Evolutionary conservation across 1,140 invertebrate species (phyloP).

Genomic region (Zaprionus ornatus): DNA sequence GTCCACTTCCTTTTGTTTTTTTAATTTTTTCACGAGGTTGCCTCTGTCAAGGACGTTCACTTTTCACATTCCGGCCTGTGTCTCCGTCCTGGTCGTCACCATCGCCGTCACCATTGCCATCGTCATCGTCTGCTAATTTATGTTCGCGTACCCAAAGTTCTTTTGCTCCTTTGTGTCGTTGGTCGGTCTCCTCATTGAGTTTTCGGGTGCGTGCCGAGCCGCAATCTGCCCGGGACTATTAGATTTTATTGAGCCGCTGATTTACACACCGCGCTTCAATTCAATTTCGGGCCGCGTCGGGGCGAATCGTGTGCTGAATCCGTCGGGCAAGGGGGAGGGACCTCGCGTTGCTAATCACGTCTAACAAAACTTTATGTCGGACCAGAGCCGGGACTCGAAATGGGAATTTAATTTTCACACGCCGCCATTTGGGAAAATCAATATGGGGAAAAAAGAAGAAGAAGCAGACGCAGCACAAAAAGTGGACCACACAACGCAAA

Average conservation of each 20-base stretch:
- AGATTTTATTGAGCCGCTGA: conserved; percentile 81
- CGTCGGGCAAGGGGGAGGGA: not conserved
- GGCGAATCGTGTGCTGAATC: not conserved
- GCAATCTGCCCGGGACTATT: conserved; percentile 75
- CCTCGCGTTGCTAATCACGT: conserved; percentile 49
- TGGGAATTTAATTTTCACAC: conserved; percentile 79
- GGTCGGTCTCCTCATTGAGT: conserved; percentile 26
- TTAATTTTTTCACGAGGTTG: conserved; percentile 21
- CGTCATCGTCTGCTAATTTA: conserved; percentile 56
- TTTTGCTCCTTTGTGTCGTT: not conserved
- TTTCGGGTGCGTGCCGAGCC: conserved; percentile 65
- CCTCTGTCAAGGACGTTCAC: conserved; percentile 66
- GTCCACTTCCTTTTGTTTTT: not conserved
- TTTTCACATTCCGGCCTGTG: conserved; percentile 27
- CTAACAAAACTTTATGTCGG: conserved; percentile 52
- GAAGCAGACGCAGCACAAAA: not conserved
- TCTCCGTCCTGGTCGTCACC: conserved; percentile 9
- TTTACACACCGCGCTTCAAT: conserved; percentile 77
- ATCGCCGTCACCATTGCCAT: conserved; percentile 24
- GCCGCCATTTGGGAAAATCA: conserved; percentile 57
- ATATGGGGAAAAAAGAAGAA: conserved; percentile 37
- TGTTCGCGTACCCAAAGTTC: conserved; percentile 39
- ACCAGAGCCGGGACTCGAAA: conserved; percentile 44
- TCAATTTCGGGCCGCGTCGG: conserved; percentile 54
- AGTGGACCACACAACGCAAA: conserved; percentile 11